phyloP scores from a whole-genome alignment of 2,888 invertebrate genomes.

The Acronicta leporina region DNA sequence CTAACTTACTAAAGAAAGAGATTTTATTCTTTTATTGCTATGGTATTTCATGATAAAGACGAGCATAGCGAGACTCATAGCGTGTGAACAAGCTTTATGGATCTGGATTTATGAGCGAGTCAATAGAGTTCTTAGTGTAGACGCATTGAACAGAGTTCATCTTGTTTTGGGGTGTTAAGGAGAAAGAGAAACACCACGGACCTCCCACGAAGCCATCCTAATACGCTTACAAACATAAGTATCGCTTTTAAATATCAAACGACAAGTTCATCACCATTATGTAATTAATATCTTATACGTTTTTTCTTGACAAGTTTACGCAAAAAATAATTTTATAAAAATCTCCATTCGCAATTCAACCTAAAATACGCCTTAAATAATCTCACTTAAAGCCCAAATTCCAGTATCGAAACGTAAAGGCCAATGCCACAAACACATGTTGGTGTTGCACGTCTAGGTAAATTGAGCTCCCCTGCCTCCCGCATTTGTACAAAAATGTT shows the following conservation, averaged over 20 bases:
- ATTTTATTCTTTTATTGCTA: constrained; percentile 27
- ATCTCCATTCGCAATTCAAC: constrained; percentile 51
- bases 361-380: constrained; percentile 44
- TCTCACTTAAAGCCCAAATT: constrained; percentile 65
- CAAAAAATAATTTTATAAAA: constrained; percentile 69
- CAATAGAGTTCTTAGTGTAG: constrained; percentile 49
- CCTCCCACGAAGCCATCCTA: constrained; percentile 48
- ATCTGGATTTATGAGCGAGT: constrained; percentile 52
- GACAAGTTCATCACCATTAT: constrained; percentile 51
- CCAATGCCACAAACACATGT: constrained; percentile 86
- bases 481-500: constrained; percentile 33
- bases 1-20: constrained; percentile 19
- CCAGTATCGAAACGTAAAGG: constrained; percentile 66
- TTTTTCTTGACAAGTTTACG: constrained; percentile 56
- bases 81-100: constrained; percentile 50
- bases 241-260: constrained; percentile 42
- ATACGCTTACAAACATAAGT: constrained; percentile 11
- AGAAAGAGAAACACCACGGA: constrained; percentile 32
- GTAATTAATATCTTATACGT: constrained; percentile 55
- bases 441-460: constrained; percentile 70
- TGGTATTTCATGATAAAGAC: constrained; percentile 34
- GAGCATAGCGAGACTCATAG: constrained; percentile 14
- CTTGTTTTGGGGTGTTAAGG: constrained; percentile 52
- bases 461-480: constrained; percentile 67
- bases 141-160: constrained; percentile 44